phyloP scores from a whole-genome alignment of 2,797 vertebrate genomes.

The Borostomias antarcticus region DNA sequence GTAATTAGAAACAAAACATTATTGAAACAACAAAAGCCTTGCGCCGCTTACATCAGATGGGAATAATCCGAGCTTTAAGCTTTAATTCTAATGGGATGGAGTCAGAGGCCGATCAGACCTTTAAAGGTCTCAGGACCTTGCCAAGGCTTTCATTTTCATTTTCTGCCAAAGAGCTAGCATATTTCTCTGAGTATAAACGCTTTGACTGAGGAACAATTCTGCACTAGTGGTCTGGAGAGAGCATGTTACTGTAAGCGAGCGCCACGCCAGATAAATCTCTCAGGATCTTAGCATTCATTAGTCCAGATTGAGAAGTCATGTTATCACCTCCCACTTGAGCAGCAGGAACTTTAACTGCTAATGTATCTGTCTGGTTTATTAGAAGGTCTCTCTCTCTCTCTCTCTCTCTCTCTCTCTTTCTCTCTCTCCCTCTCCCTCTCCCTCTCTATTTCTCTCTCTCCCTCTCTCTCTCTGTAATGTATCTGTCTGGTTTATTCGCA shows the following conservation, averaged over 20 bases:
- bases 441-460: too few species aligned
- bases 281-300: constrained; percentile 57
- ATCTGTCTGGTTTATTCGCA: too few species aligned
- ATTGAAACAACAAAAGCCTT: too few species aligned
- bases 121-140: not conserved
- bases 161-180: not conserved
- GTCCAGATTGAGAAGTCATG: constrained; percentile 40
- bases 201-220: not conserved
- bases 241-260: constrained; percentile 23
- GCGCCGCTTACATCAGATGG: too few species aligned
- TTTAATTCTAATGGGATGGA: not conserved
- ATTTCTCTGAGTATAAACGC: not conserved
- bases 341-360: too few species aligned
- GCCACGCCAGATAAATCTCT: constrained; percentile 41
- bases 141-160: not conserved
- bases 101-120: not conserved
- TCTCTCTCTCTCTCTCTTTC: too few species aligned
- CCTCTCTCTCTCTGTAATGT: too few species aligned
- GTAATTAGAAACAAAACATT: too few species aligned
- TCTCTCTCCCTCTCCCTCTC: too few species aligned
- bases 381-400: too few species aligned
- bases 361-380: too few species aligned
- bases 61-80: too few species aligned
- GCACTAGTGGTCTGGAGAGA: not conserved
- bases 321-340: constrained; percentile 47